These are phyloP conservation scores for Drosophila bocki DNA, from an alignment of 1,140 invertebrate species.

Conservation along the genomic window DNA sequence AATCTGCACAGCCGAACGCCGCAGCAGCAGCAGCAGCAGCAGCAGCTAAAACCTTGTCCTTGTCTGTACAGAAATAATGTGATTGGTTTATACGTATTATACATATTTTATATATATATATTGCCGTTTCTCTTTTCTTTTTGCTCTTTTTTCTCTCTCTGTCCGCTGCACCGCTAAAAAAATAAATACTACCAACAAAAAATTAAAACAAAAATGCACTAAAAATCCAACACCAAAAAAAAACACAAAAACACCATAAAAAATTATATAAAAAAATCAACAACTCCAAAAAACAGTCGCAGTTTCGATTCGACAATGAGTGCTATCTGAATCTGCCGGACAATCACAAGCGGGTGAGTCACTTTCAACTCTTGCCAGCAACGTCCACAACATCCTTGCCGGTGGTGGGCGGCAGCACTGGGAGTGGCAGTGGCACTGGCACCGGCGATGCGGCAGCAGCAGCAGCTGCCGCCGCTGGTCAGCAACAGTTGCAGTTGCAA, in stretches of 20 bases:
- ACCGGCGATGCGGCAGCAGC: constrained; percentile 16
- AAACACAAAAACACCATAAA: constrained; percentile 12
- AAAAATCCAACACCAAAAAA: constrained; percentile 19
- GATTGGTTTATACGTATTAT: constrained; percentile 28
- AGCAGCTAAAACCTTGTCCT: constrained; percentile 39
- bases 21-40: constrained; percentile 43
- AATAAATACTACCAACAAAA: constrained; percentile 15
- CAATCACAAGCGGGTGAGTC: constrained; percentile 97
- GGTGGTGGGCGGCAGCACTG: constrained; percentile 85
- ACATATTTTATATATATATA: constrained; percentile 33
- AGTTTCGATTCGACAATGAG: constrained; percentile 99
- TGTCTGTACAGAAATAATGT: constrained; percentile 40
- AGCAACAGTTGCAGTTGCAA: constrained; percentile 71
- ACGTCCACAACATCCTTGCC: constrained; percentile 85
- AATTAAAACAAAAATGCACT: constrained; percentile 30
- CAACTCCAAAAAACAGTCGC: constrained; percentile 89
- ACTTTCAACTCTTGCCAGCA: constrained; percentile 76
- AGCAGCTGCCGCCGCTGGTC: constrained; percentile 20
- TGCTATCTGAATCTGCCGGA: constrained; percentile 97
- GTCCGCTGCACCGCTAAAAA: constrained; percentile 42
- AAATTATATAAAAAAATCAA: neutral
- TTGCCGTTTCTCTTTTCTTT: constrained; percentile 43
- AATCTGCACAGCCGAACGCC: constrained; percentile 39
- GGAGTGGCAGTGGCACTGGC: constrained; percentile 38
- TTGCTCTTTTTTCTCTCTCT: constrained; percentile 52